phyloP scores from a whole-genome alignment of 2,797 vertebrate genomes.

The Manis crassicaudata region DNA sequence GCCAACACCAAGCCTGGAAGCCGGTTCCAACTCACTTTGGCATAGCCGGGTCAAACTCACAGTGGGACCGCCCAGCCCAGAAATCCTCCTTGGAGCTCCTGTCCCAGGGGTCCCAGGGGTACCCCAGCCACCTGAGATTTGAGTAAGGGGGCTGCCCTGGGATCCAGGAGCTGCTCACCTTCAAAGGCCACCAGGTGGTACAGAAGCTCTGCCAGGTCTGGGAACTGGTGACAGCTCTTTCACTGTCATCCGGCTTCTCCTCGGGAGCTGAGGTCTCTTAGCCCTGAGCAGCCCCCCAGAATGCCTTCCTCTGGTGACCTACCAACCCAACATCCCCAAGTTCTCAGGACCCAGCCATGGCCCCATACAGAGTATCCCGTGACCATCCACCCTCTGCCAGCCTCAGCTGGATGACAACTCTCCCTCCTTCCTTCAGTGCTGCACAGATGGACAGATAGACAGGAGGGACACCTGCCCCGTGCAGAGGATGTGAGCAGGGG shows the following conservation, averaged over 20 bases:
- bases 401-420: no score
- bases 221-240: not conserved
- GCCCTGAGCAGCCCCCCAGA: fast-evolving
- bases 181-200: no score
- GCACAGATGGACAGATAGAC: fast-evolving
- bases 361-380: fast-evolving
- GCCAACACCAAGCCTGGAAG: fast-evolving
- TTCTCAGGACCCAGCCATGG: not conserved
- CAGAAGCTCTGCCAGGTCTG: not conserved
- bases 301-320: not conserved
- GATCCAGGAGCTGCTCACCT: not conserved
- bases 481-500: fast-evolving
- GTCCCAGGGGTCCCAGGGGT: not conserved
- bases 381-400: not conserved
- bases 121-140: not conserved
- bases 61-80: fast-evolving
- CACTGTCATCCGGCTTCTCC: fast-evolving
- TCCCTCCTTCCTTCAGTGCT: fast-evolving
- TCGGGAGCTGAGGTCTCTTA: not conserved
- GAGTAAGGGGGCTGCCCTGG: not conserved
- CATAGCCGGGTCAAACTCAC: fast-evolving
- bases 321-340: fast-evolving
- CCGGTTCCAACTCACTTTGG: not conserved
- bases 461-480: fast-evolving
- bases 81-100: fast-evolving